Base-by-base conservation (phyloP, 1,140 invertebrate species). In the Drosophila tristis region DNA sequence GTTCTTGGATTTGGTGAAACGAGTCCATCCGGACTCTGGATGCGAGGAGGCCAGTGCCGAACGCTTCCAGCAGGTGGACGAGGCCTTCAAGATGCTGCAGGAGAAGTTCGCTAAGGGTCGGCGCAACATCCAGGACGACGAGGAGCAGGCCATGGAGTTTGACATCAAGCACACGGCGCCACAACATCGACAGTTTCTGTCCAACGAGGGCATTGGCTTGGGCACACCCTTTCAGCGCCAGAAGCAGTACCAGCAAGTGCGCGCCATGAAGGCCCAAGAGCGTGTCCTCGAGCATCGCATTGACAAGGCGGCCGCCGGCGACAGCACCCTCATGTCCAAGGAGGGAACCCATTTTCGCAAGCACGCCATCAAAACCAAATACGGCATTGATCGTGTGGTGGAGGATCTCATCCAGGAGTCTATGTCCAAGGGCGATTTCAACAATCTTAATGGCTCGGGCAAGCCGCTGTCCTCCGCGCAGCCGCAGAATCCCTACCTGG, bases 321-420 rank as follows among this genome's bases (percentile, higher is more conserved):
- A 97, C 65, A 93, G 94, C 42, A 93, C 95, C 4, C 78, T 97
- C 0, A 93, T 96, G 91, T 93, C 95, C 53, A 96, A 96, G 82
- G 94, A 93, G 35, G 93, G 93, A 73, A 92, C 93, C 91, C 92
- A 93, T 57, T 94, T 80, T 64, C 92, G 93, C 39, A 94, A 94
- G 74, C 94, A 95, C 91, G 94, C 96, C 80, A 96, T 96, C 5
- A 97, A 97, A 93, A 97, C 95, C 1, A 95, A 95, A 92, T 97
- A 96, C 91, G 96, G 96, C 0, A 96, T 97, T 86, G 97, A 98
- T 72, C 94, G 97, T 55, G 92, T 98, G 1, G 97, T 98, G 4
- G 97, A 98, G 92, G 97, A 98, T 93, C 93, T 98, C 51, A 98
- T 98, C 62, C 96, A 97, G 80, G 96, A 98, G 86, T 95, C 97